These are phyloP conservation scores for Ictalurus punctatus DNA, from an alignment of 2,113 vertebrate species.

Conservation along the genomic window DNA sequence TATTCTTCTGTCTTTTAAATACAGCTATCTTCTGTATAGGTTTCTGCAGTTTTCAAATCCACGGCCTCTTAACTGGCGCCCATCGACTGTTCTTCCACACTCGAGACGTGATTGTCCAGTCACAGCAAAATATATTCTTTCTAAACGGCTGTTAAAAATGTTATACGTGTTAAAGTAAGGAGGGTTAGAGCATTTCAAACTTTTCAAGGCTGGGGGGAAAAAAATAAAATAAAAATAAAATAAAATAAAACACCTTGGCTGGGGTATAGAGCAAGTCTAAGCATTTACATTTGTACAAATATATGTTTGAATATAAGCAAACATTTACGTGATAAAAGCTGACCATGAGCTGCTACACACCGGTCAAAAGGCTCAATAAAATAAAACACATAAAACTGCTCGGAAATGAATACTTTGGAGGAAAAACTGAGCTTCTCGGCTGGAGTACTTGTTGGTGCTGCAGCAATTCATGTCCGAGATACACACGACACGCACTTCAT, in stretches of 20 bases:
- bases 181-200: constrained; percentile 24
- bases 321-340: constrained; percentile 49
- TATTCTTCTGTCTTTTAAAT: background rate
- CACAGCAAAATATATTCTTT: constrained; percentile 51
- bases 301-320: constrained; percentile 54
- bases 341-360: constrained; percentile 52
- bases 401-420: background rate
- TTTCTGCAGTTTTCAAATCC: background rate
- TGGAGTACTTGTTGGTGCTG: constrained; percentile 42
- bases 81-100: constrained; percentile 35
- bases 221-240: too few relatives aligned
- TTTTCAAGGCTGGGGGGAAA: background rate
- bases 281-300: constrained; percentile 33
- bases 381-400: constrained; percentile 30
- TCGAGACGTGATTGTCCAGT: constrained; percentile 69
- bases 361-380: constrained; percentile 32
- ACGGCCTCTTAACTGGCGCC: background rate
- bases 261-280: constrained; percentile 43
- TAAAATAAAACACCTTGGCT: constrained; percentile 13
- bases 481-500: background rate
- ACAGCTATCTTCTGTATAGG: constrained; percentile 10
- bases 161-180: constrained; percentile 40
- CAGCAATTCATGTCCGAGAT: background rate
- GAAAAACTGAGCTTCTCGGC: constrained; percentile 25
- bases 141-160: constrained; percentile 20